A percentile compares a stretch with the other conserved stretches of the same genome.
Conservation (phyloP, 2,113 vertebrate species). For the Microtus oregoni region DNA sequence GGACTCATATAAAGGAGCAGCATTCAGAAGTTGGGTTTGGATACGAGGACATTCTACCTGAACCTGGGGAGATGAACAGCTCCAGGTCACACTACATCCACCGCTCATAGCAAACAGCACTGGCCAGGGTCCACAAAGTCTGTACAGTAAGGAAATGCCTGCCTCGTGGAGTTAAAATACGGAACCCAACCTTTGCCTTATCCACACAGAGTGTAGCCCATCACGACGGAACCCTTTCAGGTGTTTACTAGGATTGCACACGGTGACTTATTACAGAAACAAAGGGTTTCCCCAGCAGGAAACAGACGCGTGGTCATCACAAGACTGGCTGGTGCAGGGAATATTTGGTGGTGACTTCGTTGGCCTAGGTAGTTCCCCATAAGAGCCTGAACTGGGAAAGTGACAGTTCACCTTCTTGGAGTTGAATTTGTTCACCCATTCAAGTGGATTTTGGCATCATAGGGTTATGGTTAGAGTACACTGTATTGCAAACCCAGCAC, state of each 20-base stretch:
- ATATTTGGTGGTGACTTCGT: neutral
- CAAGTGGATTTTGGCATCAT: neutral
- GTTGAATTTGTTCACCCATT: neutral
- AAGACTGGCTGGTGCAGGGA: neutral
- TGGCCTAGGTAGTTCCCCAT: neutral
- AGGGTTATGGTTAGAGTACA: neutral
- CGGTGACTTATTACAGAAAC: neutral
- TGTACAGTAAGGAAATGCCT: neutral
- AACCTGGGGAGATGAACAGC: neutral
- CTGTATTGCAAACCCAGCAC: neutral
- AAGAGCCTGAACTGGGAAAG: neutral
- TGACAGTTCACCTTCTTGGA: neutral
- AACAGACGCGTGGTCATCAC: neutral
- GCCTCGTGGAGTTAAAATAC: neutral
- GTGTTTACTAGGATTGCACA: neutral
- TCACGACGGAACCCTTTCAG: neutral
- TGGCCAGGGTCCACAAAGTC: neutral
- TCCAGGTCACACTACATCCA: neutral
- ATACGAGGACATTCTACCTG: neutral
- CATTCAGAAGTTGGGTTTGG: neutral
- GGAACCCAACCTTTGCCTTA: neutral
- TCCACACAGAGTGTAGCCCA: neutral
- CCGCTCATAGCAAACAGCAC: neutral
- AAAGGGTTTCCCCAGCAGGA: neutral
- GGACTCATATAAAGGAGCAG: neutral